Evolutionary conservation across 1,140 invertebrate species (phyloP), one percentile per base, ranked within the genome.

Genomic region (Drosophila takahashii): DNA sequence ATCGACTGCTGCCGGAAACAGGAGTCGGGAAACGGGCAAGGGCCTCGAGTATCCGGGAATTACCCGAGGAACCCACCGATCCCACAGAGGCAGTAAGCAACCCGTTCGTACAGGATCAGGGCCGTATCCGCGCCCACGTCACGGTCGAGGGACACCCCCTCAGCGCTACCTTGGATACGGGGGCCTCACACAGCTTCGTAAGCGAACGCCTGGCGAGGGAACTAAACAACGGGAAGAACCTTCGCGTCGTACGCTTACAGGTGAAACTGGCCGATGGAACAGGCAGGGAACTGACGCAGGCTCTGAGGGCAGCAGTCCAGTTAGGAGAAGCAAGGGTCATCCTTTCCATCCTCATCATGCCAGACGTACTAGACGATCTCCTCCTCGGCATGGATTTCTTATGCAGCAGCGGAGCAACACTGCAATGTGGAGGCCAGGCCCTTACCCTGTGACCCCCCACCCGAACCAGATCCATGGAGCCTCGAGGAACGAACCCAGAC

Each of bases 11-110:
- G 16, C 16, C 8, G 41, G 41, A 44, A 44, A 5, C 16, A 18
- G 16, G 10, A 15, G 41, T 15, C 16, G 22, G 11, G 22, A 47
- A 47, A 27, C 44, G 22, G 6, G 11, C 44, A 4, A 47, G 44
- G 44, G 18, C 44, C 44, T 47, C 22, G 44, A 47, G 44, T 47
- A 26, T 47, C 44, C 13, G 44, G 44, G 11, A 41, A 2, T 2
- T 41, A 16, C 37, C n/a, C n/a, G 37, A 41, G 37, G 37, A 41
- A 13, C 39, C 15, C 39, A 8, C 7, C 39, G 39, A 9, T 8
- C 37, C 4, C n/a, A 13, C 39, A 41, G n/a, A 15, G 39, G 8
- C n/a, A 41, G 5, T 41, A 15, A 41, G 0, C 6, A 41, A 13
- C n/a, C 6, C 39, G n/a, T n/a, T 41, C 36, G 4, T 13, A 13